These are phyloP conservation scores for Melanerpes aurifrons DNA, from an alignment of 2,113 vertebrate genomes.

Conservation along the genomic window DNA sequence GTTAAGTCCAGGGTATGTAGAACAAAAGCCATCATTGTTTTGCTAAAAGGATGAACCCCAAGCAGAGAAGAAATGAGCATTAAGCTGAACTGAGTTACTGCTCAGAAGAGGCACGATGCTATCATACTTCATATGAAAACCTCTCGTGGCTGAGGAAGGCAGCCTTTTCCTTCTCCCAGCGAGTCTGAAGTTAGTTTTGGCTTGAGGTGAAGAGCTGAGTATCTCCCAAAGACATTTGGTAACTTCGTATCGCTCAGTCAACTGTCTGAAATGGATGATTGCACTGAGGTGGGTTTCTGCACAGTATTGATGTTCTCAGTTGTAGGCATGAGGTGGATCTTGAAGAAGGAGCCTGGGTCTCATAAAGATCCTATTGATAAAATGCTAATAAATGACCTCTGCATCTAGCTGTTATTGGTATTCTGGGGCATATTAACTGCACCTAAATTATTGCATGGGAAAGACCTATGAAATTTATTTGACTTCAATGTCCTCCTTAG, in stretches of 20 bases:
- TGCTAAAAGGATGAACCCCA: not conserved
- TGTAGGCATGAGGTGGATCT: constrained; percentile 36
- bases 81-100: not conserved
- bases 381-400: constrained; percentile 64
- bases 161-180: constrained; percentile 29
- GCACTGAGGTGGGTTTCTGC: constrained; percentile 11
- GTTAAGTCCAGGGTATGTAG: not conserved
- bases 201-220: constrained; percentile 26
- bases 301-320: not conserved
- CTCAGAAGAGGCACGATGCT: constrained; percentile 29
- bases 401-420: constrained; percentile 54
- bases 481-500: constrained; percentile 64
- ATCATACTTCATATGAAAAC: constrained; percentile 41
- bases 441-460: constrained; percentile 70
- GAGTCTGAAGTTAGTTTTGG: constrained; percentile 64
- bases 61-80: not conserved
- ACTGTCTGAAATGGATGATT: constrained; percentile 45
- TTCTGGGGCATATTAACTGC: constrained; percentile 67
- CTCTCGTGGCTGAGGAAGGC: not conserved
- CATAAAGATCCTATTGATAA: constrained; percentile 72
- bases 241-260: not conserved
- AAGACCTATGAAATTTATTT: constrained; percentile 68
- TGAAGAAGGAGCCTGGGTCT: constrained; percentile 45
- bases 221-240: constrained; percentile 49
- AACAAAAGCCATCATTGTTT: not conserved